Evolutionary conservation across 2,888 invertebrate genomes (phyloP).

Genomic region (Cataglyphis livida): DNA sequence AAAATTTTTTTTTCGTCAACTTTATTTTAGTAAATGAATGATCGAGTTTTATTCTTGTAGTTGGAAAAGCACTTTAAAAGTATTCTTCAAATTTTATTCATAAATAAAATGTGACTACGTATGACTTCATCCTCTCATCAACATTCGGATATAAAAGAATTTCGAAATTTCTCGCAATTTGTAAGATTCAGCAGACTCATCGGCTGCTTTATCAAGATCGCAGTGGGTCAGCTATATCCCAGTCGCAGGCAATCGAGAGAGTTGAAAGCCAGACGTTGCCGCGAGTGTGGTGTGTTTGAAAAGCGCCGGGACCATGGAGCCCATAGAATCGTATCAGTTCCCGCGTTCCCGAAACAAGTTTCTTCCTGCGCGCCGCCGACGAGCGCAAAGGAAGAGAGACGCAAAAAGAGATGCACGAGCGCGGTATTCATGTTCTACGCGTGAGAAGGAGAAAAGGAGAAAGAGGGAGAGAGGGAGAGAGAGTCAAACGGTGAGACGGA

Average conservation of each 20-base stretch:
- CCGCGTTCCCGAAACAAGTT: slow-evolving; percentile 52
- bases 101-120: background rate
- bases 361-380: slow-evolving; percentile 45
- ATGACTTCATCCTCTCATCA: background rate
- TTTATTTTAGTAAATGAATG: background rate
- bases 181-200: slow-evolving; percentile 9
- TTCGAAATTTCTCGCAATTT: slow-evolving; percentile 25
- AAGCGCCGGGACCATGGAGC: slow-evolving; percentile 38
- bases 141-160: background rate
- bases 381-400: slow-evolving; percentile 38
- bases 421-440: slow-evolving; percentile 16
- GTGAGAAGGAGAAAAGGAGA: slow-evolving; percentile 6
- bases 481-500: background rate
- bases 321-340: slow-evolving; percentile 51
- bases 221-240: slow-evolving; percentile 10
- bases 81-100: background rate
- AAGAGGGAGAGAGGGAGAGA: background rate
- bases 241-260: slow-evolving; percentile 29
- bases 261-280: slow-evolving; percentile 46
- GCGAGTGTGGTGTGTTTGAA: slow-evolving; percentile 40
- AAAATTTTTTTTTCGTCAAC: background rate
- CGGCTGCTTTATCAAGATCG: slow-evolving; percentile 23
- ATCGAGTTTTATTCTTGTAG: background rate
- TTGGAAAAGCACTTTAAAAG: background rate
- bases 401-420: slow-evolving; percentile 34